Conservation (phyloP, 2,797 vertebrate genomes). For the Dicrostonyx torquatus region DNA sequence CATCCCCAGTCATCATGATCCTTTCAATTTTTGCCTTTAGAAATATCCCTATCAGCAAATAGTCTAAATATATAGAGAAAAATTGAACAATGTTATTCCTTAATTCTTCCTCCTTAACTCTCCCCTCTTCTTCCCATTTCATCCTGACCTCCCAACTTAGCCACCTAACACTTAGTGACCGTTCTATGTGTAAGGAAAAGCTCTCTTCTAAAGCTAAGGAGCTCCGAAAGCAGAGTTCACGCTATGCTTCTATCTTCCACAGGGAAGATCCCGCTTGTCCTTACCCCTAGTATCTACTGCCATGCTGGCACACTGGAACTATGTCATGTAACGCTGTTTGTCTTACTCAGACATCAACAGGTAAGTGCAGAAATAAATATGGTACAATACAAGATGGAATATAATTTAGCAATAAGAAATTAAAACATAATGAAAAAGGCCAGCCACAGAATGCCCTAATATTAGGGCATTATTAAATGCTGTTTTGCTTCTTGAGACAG, state of each 20-base stretch:
- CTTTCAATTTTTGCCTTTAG: slow-evolving; percentile 32
- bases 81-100: slow-evolving; percentile 10
- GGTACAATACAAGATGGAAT: not conserved
- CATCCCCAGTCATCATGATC: not conserved
- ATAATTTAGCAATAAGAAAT: slow-evolving; percentile 15
- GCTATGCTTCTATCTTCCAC: not conserved
- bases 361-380: slow-evolving; percentile 10
- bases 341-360: not conserved
- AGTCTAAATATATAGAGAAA: slow-evolving; percentile 17
- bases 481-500: not conserved
- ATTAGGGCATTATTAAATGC: too few species aligned
- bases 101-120: not conserved
- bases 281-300: not conserved
- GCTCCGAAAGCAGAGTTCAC: not conserved
- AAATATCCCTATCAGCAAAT: slow-evolving; percentile 12
- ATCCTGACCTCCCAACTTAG: not conserved
- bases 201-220: not conserved
- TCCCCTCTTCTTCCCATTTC: not conserved
- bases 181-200: not conserved
- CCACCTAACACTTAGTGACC: not conserved
- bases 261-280: not conserved
- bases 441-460: not conserved
- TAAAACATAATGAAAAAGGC: slow-evolving; percentile 40
- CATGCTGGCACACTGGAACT: not conserved
- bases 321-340: slow-evolving; percentile 34